These are phyloP conservation scores for Panopea generosa DNA, from an alignment of 2,888 invertebrate genomes.

Conservation along the genomic window DNA sequence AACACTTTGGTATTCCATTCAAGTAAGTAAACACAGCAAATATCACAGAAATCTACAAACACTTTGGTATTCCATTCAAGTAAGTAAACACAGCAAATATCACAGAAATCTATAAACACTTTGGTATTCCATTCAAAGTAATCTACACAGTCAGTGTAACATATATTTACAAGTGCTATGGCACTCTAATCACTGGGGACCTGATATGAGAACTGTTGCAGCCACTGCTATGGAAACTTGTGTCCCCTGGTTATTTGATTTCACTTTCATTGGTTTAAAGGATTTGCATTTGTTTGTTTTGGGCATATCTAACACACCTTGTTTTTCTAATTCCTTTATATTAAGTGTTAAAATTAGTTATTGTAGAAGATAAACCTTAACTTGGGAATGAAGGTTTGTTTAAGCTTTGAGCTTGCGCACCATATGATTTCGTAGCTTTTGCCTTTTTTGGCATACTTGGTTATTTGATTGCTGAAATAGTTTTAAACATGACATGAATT, in stretches of 20 bases:
- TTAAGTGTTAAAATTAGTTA: slow-evolving; percentile 59
- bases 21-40: slow-evolving; percentile 25
- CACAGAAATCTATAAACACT: too few species aligned
- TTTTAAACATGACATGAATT: too few species aligned
- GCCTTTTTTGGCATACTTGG: too few species aligned
- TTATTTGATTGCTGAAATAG: too few species aligned
- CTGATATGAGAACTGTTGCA: slow-evolving; percentile 37
- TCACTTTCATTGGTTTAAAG: slow-evolving; percentile 59
- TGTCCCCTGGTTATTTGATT: slow-evolving; percentile 8
- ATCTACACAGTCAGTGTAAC: too few species aligned
- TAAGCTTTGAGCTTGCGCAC: neutral
- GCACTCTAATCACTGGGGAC: too few species aligned
- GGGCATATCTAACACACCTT: slow-evolving; percentile 60
- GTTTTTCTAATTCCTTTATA: slow-evolving; percentile 63
- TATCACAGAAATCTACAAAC: too few species aligned
- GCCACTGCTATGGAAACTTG: neutral
- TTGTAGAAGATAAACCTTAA: slow-evolving; percentile 37
- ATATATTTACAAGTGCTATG: neutral
- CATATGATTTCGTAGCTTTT: slow-evolving; percentile 57
- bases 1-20: slow-evolving; percentile 43
- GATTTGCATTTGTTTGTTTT: slow-evolving; percentile 57
- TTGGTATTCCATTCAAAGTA: too few species aligned
- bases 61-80: too few species aligned
- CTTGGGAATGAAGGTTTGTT: slow-evolving; percentile 28
- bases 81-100: too few species aligned